Percentiles rank a stretch among this genome's conserved stretches.
Conservation (phyloP, 2,113 vertebrate genomes). For the Nothocercus nigrocapillus region DNA sequence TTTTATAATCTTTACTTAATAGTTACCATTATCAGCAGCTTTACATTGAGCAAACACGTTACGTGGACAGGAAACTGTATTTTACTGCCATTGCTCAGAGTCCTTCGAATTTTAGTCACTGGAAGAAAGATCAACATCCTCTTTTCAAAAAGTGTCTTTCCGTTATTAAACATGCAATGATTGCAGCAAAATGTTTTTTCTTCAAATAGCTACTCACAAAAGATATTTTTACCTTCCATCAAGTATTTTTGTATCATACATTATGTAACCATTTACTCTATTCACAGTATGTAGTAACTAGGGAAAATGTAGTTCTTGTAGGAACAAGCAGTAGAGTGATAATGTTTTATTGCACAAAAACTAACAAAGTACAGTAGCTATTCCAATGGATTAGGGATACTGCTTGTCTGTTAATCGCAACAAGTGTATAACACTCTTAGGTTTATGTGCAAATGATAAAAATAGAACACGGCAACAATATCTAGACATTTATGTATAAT, state of each 20-base stretch:
- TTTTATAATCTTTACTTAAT: background rate
- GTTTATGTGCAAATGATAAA: background rate
- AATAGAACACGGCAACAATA: background rate
- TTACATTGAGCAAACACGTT: slow-evolving; percentile 49
- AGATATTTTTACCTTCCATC: background rate
- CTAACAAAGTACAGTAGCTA: background rate
- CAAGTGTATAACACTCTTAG: background rate
- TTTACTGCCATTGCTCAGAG: slow-evolving; percentile 22
- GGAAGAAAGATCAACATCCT: slow-evolving; percentile 53
- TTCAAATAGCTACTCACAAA: background rate
- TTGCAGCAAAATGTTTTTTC: slow-evolving; percentile 31
- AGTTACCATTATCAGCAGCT: background rate
- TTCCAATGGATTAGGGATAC: background rate
- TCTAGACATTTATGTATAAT: background rate
- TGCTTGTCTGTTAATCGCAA: background rate
- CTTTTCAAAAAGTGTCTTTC: slow-evolving; percentile 27
- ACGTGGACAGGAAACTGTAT: slow-evolving; percentile 56
- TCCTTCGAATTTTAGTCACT: slow-evolving; percentile 40
- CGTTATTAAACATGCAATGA: background rate
- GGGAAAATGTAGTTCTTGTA: background rate
- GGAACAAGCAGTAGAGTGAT: background rate
- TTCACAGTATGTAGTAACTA: background rate
- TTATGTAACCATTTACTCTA: background rate
- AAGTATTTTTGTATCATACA: background rate
- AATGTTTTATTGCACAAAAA: background rate